Base-by-base conservation (phyloP, 2,113 vertebrate genomes). In the Lampris megalopsis region DNA sequence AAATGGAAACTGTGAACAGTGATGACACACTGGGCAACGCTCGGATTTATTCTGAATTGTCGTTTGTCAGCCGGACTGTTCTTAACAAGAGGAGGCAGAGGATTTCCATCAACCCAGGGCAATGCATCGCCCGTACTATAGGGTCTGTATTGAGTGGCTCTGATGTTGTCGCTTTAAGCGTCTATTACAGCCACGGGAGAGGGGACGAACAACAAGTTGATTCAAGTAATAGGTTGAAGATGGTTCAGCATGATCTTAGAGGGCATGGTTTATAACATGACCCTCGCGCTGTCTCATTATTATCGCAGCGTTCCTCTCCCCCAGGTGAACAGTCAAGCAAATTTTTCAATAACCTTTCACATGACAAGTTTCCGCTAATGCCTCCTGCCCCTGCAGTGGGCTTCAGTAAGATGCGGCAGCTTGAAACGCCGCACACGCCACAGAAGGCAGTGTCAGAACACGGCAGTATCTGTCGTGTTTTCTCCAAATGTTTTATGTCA, bases 271-370 rank as follows among this genome's bases (percentile, higher is more conserved):
- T 42, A 38, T 35, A 57, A 69, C 71, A 73, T 84, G 74, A 89
- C 75, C 76, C 78, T 43, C 3, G 3, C 63, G 50, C 62, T 48
- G 52, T 37, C 40, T 53, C 50, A 50, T 43, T 75, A 76, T 50
- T 54, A 9, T 43, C 9, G 50, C 52, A 10, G 50, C 45, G 49
- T 41, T 53, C 53, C 57, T 77, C 75, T 9, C n/a, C 45, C 45
- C 64, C 36, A 38, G 66, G 78, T 43, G 60, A 69, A 75, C 66
- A 64, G 35, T 45, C 70, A 66, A 84, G 75, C 60, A 78, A 86
- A 88, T 61, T 71, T 74, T 84, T 42, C 80, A 76, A 74, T 85
- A 73, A 87, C 84, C 82, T 79, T 67, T 82, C 82, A 74, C 70
- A 71, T 50, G 79, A 74, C 77, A 75, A 81, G 74, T 80, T 66